Base-by-base conservation (phyloP, 2,113 vertebrate genomes). In the Cranoglanis bouderius region DNA sequence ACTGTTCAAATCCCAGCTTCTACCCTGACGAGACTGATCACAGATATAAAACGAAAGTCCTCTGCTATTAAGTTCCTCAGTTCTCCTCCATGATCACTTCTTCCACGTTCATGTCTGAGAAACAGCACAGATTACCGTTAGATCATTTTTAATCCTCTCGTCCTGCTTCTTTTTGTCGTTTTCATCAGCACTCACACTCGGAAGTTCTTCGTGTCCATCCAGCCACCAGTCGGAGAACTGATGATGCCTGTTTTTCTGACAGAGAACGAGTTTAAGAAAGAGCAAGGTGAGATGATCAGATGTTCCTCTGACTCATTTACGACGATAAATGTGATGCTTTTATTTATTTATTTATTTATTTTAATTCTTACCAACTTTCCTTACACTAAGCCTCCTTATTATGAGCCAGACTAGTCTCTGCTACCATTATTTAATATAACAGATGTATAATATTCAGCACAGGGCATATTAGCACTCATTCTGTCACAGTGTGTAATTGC, bases 181-280 rank as follows among this genome's bases (percentile, higher is more conserved):
- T 89, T 88, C 88, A 91, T 29, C 91, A 99, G 98, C 95, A 98
- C 97, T 55, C 96, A 98, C 89, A 97, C 95, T 0, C 96, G 96
- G 85, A 98, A 98, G 91, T 99, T 99, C 95, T 99, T 98, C 2
- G 97, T 98, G 87, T 97, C 97, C 8, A 99, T 99, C 93, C 98
- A 99, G 93, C 97, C 98, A 0, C 98, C 98, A 0, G 98, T 99
- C 0, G 98, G 98, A 53, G 98, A 99, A 91, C 95, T 99, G 90
- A 98, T 99, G 97, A 96, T 95, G 38, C 98, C 98, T 0, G 82
- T 97, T 84, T 99, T 99, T 94, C 96, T 99, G 96, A 99, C 97
- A 0, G 98, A 99, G 92, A 99, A 99, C 0, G 98, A 99, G 89
- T 99, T 99, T 93, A 99, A 97, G 93, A 99, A 97, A 90, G 98